Evolutionary conservation across 2,888 invertebrate species (phyloP), one percentile per base, ranked within the genome.

Genomic region (Neoaliturus tenellus): DNA sequence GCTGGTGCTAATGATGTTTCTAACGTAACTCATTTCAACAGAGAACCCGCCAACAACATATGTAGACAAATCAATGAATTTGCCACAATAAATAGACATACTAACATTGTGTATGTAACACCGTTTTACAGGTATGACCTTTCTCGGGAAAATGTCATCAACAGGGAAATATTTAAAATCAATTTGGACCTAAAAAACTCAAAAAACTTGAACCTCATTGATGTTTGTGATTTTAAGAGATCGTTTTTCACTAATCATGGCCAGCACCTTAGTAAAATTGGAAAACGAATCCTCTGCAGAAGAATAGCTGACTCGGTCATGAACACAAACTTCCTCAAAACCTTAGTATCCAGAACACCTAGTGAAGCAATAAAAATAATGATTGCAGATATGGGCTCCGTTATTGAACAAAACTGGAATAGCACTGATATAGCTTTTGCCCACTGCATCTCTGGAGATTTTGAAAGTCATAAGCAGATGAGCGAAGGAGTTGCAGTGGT

Each of bases 391-490:
- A 71, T 39, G 71, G 62, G 62, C 1, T 8, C 62, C 17, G 14
- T 62, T 3, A 62, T 62, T 3, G 28, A 62, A 28, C 28, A 28
- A 20, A 14, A 62, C 12, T 8, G 55, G 4, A 23, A 67, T 17
- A 71, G 39, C 23, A 71, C 20, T 2, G 67, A 33, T n/a, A 39
- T 71, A 39, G 71, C 71, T 25, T 71, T 71, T 71, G 71, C 71
- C 10, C 71, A 71, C 31, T 71, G 71, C 31, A 35, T 71, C 33
- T 71, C 71, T 12, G 71, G 20, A 17, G 71, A 71, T 39, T 35
- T 71, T 71, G 39, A 71, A n/a, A 35, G n/a, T 23, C 4, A 8
- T 4, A 71, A 71, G 23, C 71, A 39, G 17, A 71, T 39, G 71
- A 71, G 71, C 14, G 39, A 39, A n/a, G 71, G 71, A 5, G n/a